Evolutionary conservation across 2,888 invertebrate species (phyloP), one percentile per base, ranked within the genome.

Genomic region (Drosophila paramelanica): DNA sequence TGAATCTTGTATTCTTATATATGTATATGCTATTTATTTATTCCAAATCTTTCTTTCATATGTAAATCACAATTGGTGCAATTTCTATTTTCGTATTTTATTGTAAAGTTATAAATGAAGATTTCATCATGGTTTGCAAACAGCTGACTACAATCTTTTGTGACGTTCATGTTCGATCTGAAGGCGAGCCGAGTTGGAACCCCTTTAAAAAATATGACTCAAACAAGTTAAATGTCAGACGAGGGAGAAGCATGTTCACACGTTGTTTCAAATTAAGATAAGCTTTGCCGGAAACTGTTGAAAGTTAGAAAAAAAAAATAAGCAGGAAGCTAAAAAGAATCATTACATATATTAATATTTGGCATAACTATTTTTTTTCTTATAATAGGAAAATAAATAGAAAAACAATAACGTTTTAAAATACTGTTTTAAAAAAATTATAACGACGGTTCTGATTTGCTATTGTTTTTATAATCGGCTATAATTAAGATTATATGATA

Each of bases 71-170:
- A 20, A 0, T 11, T 51, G 38, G 10, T 38, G 14, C 7, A 17
- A 38, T 43, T 43, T 20, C 2, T n/a, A n/a, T 20, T 41, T 47
- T n/a, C 13, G 8, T 20, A 25, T 27, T 7, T 3, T 47, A 10
- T 36, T 27, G 20, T 14, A 14, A 42, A 31, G 10, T 5, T n/a
- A 11, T 5, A 36, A 27, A 45, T 1, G 10, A 2, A 10, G 11
- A 65, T 66, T 66, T 65, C 65, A 31, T 65, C 41, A 66, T 23
- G 7, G 11, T 42, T 27, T 46, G 64, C 20, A 64, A 55, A 10
- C 27, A 64, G 20, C 14, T 47, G 46, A 17, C 33, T 27, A 6
- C 8, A 33, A 36, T 60, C 39, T 39, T 39, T 46, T 13, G 5
- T 46, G 60, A n/a, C 36, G 61, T 8, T 46, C 49, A 20, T 13